phyloP scores from a whole-genome alignment of 2,888 invertebrate species.

The Papilio protenor region DNA sequence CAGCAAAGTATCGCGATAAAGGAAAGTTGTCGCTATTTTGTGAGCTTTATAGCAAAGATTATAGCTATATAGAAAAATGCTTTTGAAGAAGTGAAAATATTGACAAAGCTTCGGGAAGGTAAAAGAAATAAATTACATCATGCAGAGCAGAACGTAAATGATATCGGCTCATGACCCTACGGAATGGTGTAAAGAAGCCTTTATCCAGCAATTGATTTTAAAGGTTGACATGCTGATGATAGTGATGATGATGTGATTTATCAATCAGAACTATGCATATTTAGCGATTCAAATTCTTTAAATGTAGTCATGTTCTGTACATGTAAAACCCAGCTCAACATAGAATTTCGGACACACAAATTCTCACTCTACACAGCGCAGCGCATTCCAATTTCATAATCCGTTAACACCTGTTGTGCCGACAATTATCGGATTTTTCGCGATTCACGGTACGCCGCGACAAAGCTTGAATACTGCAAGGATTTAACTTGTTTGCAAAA shows the following conservation, averaged over 20 bases:
- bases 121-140: not conserved
- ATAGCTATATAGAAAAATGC: not conserved
- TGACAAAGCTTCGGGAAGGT: not conserved
- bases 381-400: slow-evolving; percentile 25
- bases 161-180: not conserved
- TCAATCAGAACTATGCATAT: not conserved
- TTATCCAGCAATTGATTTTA: not conserved
- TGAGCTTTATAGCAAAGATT: not conserved
- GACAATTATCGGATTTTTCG: slow-evolving; percentile 36
- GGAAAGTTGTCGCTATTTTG: slow-evolving; percentile 15
- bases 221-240: not conserved
- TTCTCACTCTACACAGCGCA: not conserved
- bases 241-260: not conserved
- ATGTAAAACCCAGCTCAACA: not conserved
- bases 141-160: not conserved
- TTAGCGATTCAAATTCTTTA: not conserved
- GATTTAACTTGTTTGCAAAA: slow-evolving; percentile 26
- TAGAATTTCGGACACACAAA: slow-evolving; percentile 2
- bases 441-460: slow-evolving; percentile 17
- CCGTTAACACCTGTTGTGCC: slow-evolving; percentile 35
- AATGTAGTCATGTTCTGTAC: not conserved
- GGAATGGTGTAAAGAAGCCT: not conserved
- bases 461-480: not conserved
- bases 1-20: slow-evolving; percentile 5
- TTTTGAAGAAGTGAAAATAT: not conserved